Conservation (phyloP, 1,140 invertebrate species). For the Cotesia typhae region DNA sequence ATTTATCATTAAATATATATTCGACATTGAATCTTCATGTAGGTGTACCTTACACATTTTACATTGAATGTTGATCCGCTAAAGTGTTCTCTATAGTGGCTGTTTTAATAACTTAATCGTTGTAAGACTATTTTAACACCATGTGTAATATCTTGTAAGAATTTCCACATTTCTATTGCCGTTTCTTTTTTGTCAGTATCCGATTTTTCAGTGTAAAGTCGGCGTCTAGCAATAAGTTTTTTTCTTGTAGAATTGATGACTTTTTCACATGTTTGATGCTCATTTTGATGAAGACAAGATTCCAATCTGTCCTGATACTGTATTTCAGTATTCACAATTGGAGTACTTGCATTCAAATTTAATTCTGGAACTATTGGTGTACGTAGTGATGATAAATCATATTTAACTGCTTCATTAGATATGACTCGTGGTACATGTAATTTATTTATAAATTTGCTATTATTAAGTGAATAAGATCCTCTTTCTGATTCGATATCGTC, state of each 20-base stretch:
- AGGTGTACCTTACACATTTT: no score
- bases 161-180: constrained; percentile 55
- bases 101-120: constrained; percentile 45
- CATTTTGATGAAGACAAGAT: neutral
- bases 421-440: constrained; percentile 50
- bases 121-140: constrained; percentile 56
- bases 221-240: neutral
- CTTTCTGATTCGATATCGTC: neutral
- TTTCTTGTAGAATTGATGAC: neutral
- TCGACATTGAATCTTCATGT: no score
- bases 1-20: no score
- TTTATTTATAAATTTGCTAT: constrained; percentile 9
- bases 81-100: no score
- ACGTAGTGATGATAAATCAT: constrained; percentile 37
- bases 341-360: neutral
- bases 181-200: constrained; percentile 33
- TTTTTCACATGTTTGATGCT: neutral
- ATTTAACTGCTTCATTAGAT: constrained; percentile 54
- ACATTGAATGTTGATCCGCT: neutral
- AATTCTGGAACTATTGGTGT: neutral
- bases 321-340: neutral
- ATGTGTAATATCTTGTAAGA: constrained; percentile 56
- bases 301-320: neutral
- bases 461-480: neutral
- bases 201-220: neutral